phyloP scores from a whole-genome alignment of 2,888 invertebrate genomes.

The Noctua pronuba region DNA sequence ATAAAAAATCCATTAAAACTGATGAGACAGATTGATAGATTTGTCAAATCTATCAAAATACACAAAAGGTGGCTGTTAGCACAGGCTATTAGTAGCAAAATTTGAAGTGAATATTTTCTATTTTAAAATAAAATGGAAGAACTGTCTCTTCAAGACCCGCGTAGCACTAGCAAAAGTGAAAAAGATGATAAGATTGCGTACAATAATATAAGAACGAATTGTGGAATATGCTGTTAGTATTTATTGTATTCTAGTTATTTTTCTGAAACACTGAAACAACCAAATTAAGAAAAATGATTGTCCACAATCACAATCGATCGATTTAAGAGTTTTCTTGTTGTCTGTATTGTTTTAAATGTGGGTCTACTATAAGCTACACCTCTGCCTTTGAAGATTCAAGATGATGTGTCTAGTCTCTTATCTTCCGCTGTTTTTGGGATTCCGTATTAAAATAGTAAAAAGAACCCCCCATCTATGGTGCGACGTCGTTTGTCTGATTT shows the following conservation, averaged over 20 bases:
- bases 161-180: conserved; percentile 23
- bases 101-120: conserved; percentile 2
- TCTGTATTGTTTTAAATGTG: not conserved
- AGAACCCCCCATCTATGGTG: not conserved
- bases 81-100: no score
- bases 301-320: conserved; percentile 15
- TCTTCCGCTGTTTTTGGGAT: no score
- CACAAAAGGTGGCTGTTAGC: not conserved
- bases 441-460: not conserved
- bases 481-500: not conserved
- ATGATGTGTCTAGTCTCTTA: not conserved
- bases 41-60: conserved; percentile 16
- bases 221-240: conserved; percentile 48
- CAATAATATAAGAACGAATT: conserved; percentile 29
- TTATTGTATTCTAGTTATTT: not conserved
- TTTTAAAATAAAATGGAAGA: conserved; percentile 43
- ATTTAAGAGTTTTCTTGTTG: conserved; percentile 6
- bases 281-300: not conserved
- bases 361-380: not conserved
- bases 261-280: not conserved
- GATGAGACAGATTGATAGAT: not conserved
- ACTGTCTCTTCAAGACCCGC: conserved; percentile 1
- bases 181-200: conserved; percentile 36
- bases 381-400: not conserved
- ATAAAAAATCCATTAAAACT: conserved; percentile 2